Conservation (phyloP, 2,113 vertebrate species). For the Conger conger region DNA sequence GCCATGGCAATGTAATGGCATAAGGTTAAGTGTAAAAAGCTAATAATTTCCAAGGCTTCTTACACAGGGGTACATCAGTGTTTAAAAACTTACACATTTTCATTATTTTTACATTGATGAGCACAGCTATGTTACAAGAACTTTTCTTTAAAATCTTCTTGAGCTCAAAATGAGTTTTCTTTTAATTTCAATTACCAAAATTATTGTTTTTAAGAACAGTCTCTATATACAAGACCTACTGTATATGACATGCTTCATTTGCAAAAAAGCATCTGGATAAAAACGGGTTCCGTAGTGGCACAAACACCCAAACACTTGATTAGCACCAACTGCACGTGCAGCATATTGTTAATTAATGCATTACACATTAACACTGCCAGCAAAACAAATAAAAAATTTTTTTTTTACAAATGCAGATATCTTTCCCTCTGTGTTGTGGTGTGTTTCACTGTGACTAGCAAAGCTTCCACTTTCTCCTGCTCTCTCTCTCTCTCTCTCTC, state of each 20-base stretch:
- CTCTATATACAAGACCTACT: not conserved
- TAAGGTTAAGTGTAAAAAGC: not conserved
- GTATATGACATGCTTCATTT: not conserved
- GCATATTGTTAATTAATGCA: not conserved
- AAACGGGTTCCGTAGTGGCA: not conserved
- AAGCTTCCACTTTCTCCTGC: too few relatives aligned
- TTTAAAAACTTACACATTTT: not conserved
- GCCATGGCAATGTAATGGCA: not conserved
- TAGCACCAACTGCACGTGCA: not conserved
- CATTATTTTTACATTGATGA: not conserved
- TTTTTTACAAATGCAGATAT: not conserved
- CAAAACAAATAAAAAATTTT: not conserved
- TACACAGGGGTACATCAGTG: not conserved
- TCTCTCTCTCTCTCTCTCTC: not conserved
- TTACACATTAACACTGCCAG: not conserved
- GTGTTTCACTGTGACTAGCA: not conserved
- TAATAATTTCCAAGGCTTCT: not conserved
- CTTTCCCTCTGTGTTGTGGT: not conserved
- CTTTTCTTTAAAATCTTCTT: not conserved
- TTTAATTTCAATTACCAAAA: not conserved
- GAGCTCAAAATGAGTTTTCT: not conserved
- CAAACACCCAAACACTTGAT: not conserved
- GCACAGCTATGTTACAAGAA: not conserved
- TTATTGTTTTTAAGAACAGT: not conserved
- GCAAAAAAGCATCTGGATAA: not conserved